These are phyloP conservation scores for Acanthurus tractus DNA, from an alignment of 2,797 vertebrate species.

Conservation along the genomic window DNA sequence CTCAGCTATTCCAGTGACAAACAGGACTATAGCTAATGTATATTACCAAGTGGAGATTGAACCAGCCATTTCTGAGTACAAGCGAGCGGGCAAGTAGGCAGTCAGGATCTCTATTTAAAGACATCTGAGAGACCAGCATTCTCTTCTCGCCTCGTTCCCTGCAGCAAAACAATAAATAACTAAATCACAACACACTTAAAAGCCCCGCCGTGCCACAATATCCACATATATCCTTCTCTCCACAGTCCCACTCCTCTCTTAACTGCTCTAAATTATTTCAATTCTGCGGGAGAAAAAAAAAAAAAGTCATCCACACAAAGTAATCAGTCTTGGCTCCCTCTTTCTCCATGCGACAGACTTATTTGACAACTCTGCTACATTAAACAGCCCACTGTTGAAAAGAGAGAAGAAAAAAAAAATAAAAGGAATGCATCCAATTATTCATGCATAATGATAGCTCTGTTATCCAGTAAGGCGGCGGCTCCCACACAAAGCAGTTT, in stretches of 20 bases:
- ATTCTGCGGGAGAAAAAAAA: constrained; percentile 49
- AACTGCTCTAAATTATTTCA: constrained; percentile 76
- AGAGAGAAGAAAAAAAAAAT: constrained; percentile 44
- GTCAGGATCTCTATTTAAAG: constrained; percentile 77
- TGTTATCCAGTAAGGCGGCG: constrained; percentile 71
- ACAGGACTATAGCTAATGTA: constrained; percentile 71
- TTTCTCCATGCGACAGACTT: constrained; percentile 61
- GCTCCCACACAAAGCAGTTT: constrained; percentile 75
- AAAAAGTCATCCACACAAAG: constrained; percentile 71
- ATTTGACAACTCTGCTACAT: constrained; percentile 76
- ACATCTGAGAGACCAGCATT: constrained; percentile 67
- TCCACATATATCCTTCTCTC: constrained; percentile 67
- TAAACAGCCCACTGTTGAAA: constrained; percentile 73
- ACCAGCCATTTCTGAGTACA: constrained; percentile 62
- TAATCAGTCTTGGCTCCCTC: constrained; percentile 72
- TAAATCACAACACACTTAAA: constrained; percentile 81
- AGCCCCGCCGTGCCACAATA: constrained; percentile 63
- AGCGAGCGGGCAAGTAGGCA: constrained; percentile 57
- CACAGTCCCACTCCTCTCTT: constrained; percentile 60
- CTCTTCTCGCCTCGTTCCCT: constrained; percentile 63
- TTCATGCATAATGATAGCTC: constrained; percentile 80
- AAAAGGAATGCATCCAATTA: constrained; percentile 79
- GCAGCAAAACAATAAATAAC: constrained; percentile 79
- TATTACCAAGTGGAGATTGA: constrained; percentile 68
- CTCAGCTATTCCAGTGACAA: constrained; percentile 76